Evolutionary conservation across 2,797 vertebrate genomes (phyloP), one percentile per base, ranked within the genome.

Genomic region (Bradypodion ventrale): DNA sequence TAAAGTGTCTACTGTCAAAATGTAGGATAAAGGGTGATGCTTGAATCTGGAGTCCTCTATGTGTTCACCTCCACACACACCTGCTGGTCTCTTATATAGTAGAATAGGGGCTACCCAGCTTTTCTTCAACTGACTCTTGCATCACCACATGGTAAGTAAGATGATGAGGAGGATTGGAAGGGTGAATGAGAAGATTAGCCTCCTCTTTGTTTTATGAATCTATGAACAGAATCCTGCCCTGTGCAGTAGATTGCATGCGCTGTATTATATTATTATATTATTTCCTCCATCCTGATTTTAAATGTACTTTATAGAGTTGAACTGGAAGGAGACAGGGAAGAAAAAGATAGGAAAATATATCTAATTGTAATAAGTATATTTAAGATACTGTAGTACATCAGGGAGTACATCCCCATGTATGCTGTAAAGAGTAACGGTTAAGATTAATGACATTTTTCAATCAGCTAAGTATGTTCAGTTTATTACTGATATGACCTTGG

Each of bases 381-480:
- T 25, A 46, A 66, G 80, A 35, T n/a, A 65, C 62, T 65, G 2
- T 32, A 37, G 76, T 84, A 83, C 27, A 68, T 60, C 5, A 2
- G 44, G 60, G 74, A 78, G 65, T 65, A 32, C 10, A 49, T 60
- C 16, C 0, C 0, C 29, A 0, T 19, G 7, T 59, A 35, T 73
- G 40, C 82, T 35, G 21, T 7, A 0, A 85, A 60, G 77, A 63
- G 65, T 10, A 75, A 74, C 9, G 79, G 40, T 76, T 56, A 70
- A 90, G 81, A 91, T 85, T 83, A 69, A 85, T 85, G 80, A 13
- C 77, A n/a, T 91, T 66, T 93, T 83, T 89, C 86, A 92, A 92
- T 91, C 76, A 92, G 90, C 91, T 91, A 93, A 94, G 89, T 92
- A 92, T 0, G 2, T 77, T 52, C 75, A 68, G 35, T 76, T 86